Evolutionary conservation across 2,888 invertebrate genomes (phyloP).

Genomic region (Ennomos erosarius): DNA sequence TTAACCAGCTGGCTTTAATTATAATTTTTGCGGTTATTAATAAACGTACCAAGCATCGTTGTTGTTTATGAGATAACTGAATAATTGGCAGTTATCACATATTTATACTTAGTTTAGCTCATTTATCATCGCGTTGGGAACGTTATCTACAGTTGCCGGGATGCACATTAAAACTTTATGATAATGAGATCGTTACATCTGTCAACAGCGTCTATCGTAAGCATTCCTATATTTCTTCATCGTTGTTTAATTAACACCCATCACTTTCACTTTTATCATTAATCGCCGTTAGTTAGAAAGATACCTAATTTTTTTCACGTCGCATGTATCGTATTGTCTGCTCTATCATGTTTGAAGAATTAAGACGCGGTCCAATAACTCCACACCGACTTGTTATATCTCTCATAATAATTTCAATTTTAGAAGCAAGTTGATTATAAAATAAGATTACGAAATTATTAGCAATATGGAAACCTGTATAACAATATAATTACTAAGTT

Average conservation of each 20-base stretch:
- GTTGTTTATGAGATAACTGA: constrained; percentile 3
- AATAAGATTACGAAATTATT: not conserved
- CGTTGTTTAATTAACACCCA: constrained; percentile 4
- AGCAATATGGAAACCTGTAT: not conserved
- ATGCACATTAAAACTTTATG: constrained; percentile 3
- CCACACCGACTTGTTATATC: not conserved
- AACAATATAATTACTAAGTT: constrained; percentile 2
- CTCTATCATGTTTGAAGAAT: constrained; percentile 16
- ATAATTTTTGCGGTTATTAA: constrained; percentile 1
- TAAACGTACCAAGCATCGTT: not conserved
- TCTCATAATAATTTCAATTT: not conserved
- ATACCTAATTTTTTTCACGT: constrained; percentile 10
- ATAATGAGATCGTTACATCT: constrained; percentile 27
- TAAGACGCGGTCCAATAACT: constrained; percentile 24
- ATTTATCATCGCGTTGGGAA: not conserved
- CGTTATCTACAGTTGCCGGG: not conserved
- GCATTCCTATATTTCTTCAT: not conserved
- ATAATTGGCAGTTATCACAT: constrained; percentile 4
- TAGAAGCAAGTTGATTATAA: not conserved
- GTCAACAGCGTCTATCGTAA: constrained; percentile 9
- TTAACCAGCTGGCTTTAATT: constrained; percentile 3
- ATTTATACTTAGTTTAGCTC: constrained; percentile 3
- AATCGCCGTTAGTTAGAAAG: constrained; percentile 3
- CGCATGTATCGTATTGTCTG: constrained; percentile 16
- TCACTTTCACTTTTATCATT: constrained; percentile 23